Evolutionary conservation across 2,113 vertebrate genomes (phyloP).

Genomic region (Gasterosteus nipponicus): DNA sequence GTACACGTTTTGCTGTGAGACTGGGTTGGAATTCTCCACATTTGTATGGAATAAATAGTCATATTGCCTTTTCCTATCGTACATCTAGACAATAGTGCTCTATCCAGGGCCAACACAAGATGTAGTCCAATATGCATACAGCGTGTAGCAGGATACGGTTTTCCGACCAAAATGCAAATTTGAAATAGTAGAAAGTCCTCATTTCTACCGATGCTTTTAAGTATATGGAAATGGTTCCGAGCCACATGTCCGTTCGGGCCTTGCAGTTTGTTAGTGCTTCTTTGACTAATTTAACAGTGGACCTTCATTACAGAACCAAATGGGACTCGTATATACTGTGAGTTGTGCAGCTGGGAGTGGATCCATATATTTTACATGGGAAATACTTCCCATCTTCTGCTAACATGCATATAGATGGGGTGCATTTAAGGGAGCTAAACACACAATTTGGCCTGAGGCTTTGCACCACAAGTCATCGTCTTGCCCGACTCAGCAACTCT

Average conservation of each 20-base stretch:
- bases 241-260: neutral
- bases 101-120: neutral
- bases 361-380: neutral
- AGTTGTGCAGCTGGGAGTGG: neutral
- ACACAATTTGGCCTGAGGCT: slow-evolving; percentile 7
- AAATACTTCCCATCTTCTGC: neutral
- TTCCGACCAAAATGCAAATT: neutral
- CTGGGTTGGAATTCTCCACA: too few species aligned
- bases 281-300: neutral
- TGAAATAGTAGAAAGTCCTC: neutral
- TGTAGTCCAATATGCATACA: neutral
- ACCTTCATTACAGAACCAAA: neutral
- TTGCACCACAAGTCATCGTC: slow-evolving; percentile 10
- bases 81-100: neutral
- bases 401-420: neutral
- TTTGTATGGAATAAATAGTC: neutral
- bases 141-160: neutral
- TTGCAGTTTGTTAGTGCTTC: neutral
- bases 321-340: neutral
- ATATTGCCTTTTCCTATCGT: neutral
- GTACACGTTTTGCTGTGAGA: too few species aligned
- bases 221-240: neutral
- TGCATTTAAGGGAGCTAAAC: neutral
- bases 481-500: slow-evolving; percentile 16
- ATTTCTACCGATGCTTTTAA: neutral